A percentile compares a stretch with the other conserved stretches of the same genome.
Conservation (phyloP, 1,140 invertebrate species). For the Aphaenogaster ashmeadi region DNA sequence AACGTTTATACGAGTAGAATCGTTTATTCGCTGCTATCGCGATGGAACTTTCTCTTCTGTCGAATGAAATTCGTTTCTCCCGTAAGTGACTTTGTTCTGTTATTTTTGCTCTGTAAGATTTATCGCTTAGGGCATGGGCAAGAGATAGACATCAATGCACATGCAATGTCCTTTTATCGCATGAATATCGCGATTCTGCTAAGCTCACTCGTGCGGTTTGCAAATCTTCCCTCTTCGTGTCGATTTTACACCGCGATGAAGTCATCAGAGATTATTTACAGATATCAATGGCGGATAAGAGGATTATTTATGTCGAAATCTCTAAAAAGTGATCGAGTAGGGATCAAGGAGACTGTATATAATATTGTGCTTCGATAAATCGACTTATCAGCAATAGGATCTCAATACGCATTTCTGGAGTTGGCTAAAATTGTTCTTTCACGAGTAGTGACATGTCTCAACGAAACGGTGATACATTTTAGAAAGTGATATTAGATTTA, state of each 20-base stretch:
- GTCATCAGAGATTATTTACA: constrained; percentile 25
- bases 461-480: background rate
- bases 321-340: background rate
- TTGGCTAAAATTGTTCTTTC: constrained; percentile 17
- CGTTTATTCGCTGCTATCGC: constrained; percentile 2
- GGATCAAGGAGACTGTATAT: background rate
- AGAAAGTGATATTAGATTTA: constrained; percentile 4
- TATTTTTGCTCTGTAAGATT: background rate
- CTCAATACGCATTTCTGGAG: constrained; percentile 3
- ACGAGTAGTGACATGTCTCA: background rate
- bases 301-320: constrained; percentile 28
- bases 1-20: background rate
- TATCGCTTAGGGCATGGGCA: constrained; percentile 3
- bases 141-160: constrained; percentile 34
- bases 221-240: background rate
- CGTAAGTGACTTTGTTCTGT: background rate
- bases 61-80: background rate
- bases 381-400: background rate
- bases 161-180: constrained; percentile 12
- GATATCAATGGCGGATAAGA: constrained; percentile 1
- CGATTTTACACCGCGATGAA: background rate
- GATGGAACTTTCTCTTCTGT: constrained; percentile 1
- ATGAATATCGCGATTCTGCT: background rate
- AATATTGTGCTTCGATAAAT: constrained; percentile 28
- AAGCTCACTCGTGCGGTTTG: constrained; percentile 17